Conservation (phyloP, 2,797 vertebrate genomes). For the Scleropages formosus region DNA sequence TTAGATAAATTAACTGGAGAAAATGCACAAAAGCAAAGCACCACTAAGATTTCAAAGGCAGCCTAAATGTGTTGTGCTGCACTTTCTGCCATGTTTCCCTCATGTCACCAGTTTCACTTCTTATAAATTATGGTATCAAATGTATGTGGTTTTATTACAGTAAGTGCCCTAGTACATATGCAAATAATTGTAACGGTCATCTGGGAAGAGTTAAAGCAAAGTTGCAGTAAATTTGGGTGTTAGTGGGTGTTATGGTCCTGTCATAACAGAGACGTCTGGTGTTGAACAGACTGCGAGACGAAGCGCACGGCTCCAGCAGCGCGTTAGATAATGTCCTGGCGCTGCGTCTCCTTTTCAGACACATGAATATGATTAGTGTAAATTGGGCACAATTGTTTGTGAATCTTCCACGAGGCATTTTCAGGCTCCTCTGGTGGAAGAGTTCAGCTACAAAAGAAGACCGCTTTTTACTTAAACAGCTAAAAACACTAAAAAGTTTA, state of each 20-base stretch:
- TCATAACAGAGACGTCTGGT: constrained; percentile 69
- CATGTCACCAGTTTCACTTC: too few species aligned
- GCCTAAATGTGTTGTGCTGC: too few species aligned
- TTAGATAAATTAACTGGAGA: too few species aligned
- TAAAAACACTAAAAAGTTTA: not conserved
- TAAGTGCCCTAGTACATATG: too few species aligned
- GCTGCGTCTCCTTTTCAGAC: constrained; percentile 55
- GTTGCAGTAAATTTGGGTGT: constrained; percentile 50
- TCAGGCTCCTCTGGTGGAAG: constrained; percentile 29
- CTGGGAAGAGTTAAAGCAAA: too few species aligned
- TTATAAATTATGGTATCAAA: too few species aligned
- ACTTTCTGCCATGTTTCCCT: too few species aligned
- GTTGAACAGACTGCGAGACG: constrained; percentile 70
- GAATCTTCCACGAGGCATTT: constrained; percentile 16
- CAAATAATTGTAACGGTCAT: too few species aligned
- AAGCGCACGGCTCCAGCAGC: constrained; percentile 53
- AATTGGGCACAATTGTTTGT: constrained; percentile 35
- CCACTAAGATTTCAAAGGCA: too few species aligned
- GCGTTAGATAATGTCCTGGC: constrained; percentile 73
- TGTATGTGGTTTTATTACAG: too few species aligned
- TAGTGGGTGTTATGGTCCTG: constrained; percentile 61
- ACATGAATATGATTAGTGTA: constrained; percentile 64
- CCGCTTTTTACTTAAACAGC: not conserved
- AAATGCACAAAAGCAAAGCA: too few species aligned
- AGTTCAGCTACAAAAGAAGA: too few species aligned